phyloP scores from a whole-genome alignment of 92 coral and sea anemone genomes.

The Isaurus tuberculatus region DNA sequence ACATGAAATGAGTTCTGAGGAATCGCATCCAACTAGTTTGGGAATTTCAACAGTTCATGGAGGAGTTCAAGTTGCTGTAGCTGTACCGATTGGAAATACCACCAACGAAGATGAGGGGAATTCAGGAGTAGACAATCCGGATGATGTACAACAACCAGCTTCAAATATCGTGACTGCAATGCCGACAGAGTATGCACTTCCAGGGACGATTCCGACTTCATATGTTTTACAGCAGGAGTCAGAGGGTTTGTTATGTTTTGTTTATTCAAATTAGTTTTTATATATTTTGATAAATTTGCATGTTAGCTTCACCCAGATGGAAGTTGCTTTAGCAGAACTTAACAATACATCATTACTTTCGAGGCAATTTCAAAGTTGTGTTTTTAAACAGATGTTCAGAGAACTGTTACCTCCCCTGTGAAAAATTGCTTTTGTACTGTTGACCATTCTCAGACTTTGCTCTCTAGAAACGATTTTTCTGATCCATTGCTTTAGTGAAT shows the following conservation, averaged over 20 bases:
- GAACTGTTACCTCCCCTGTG: too few relatives aligned
- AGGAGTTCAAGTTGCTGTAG: conserved; percentile 84
- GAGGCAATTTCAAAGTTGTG: too few relatives aligned
- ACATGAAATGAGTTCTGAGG: conserved; percentile 68
- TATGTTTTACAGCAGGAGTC: conserved; percentile 85
- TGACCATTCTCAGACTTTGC: too few relatives aligned
- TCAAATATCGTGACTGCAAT: conserved; percentile 75
- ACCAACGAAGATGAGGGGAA: conserved; percentile 75
- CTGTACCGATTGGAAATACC: conserved; percentile 68
- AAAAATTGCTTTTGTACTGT: too few relatives aligned
- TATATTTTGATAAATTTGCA: neutral
- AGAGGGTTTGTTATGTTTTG: conserved; percentile 22
- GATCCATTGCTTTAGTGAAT: too few relatives aligned
- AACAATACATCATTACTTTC: too few relatives aligned
- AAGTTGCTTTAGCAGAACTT: too few relatives aligned
- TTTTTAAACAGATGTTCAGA: too few relatives aligned
- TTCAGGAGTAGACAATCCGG: conserved; percentile 79
- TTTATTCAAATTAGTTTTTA: neutral
- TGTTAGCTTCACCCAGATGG: too few relatives aligned
- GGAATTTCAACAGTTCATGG: conserved; percentile 76
- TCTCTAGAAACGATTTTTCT: too few relatives aligned
- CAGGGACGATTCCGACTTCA: conserved; percentile 64
- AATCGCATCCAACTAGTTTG: conserved; percentile 64
- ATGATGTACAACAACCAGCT: conserved; percentile 60
- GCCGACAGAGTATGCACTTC: conserved; percentile 75